Percentiles rank a stretch among this genome's conserved stretches.
phyloP scores from a whole-genome alignment of 23 tunicate species.

The Trididemnum clinides region DNA sequence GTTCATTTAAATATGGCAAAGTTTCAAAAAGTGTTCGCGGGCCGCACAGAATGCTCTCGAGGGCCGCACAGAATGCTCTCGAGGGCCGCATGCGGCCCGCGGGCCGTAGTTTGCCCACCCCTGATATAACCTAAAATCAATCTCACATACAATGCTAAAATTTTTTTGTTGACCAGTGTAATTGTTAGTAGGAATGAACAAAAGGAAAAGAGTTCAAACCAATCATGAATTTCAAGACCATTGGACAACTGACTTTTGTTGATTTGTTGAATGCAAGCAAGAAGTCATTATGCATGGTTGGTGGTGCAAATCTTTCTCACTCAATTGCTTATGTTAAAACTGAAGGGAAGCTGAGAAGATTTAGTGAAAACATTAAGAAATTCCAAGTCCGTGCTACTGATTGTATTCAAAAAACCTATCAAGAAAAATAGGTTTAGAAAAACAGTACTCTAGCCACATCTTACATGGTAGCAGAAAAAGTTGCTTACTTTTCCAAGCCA shows the following conservation, averaged over 20 bases:
- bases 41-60: no score
- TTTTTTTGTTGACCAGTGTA: no score
- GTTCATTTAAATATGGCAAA: no score
- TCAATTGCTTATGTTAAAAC: not conserved
- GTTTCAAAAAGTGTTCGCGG: no score
- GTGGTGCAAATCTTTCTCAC: not conserved
- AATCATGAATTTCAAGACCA: not conserved
- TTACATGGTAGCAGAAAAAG: no score
- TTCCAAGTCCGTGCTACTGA: not conserved
- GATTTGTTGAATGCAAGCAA: not conserved
- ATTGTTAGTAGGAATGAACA: not conserved
- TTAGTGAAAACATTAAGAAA: not conserved
- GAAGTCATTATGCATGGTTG: not conserved
- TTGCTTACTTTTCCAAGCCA: no score
- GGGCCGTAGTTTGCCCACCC: no score
- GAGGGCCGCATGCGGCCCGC: no score
- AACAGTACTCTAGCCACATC: not conserved
- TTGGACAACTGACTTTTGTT: not conserved
- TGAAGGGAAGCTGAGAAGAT: not conserved
- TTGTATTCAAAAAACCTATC: not conserved
- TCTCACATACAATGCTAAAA: no score
- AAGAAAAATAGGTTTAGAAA: not conserved
- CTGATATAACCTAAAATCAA: no score
- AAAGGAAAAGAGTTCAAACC: not conserved
- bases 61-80: no score